Evolutionary conservation across 1,140 invertebrate species (phyloP).

Genomic region (Globodera ellingtonae): DNA sequence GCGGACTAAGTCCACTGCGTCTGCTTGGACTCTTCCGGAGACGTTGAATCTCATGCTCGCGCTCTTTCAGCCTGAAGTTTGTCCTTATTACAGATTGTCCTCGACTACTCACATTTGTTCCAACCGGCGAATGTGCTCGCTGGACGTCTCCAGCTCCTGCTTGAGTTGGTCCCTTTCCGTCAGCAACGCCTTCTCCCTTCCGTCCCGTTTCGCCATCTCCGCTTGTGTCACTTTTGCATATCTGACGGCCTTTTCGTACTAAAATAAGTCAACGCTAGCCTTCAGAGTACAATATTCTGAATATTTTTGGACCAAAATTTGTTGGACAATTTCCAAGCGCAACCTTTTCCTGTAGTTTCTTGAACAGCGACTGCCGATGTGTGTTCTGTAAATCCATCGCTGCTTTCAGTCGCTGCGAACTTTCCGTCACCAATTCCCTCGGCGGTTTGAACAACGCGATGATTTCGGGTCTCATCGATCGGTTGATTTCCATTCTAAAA

Average conservation of each 20-base stretch:
- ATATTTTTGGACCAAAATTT: too few relatives aligned
- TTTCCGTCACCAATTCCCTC: constrained; percentile 12
- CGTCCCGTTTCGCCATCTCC: constrained; percentile 7
- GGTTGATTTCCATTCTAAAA: constrained; percentile 7
- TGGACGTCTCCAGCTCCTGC: constrained; percentile 12
- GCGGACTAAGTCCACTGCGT: constrained; percentile 4
- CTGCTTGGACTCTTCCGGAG: constrained; percentile 22
- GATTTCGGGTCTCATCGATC: constrained; percentile 12
- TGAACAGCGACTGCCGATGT: constrained; percentile 19
- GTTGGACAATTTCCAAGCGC: too few relatives aligned
- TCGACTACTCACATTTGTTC: constrained; percentile 1
- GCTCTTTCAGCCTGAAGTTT: constrained; percentile 8
- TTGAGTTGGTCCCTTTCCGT: constrained; percentile 20
- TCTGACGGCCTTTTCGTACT: constrained; percentile 16
- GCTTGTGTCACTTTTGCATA: constrained; percentile 10
- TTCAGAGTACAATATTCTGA: too few relatives aligned
- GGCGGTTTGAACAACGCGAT: constrained; percentile 5
- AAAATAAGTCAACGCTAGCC: not conserved
- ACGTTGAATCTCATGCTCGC: constrained; percentile 21
- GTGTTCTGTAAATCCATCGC: constrained; percentile 15
- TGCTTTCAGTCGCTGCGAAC: not conserved
- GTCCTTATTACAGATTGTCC: too few relatives aligned
- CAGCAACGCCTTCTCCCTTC: constrained; percentile 17
- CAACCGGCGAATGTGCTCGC: constrained; percentile 1
- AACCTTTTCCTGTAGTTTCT: constrained; percentile 15